These are phyloP conservation scores for Sebastiscus albofasciatus DNA, from an alignment of 2,797 vertebrate species.

Conservation along the genomic window DNA sequence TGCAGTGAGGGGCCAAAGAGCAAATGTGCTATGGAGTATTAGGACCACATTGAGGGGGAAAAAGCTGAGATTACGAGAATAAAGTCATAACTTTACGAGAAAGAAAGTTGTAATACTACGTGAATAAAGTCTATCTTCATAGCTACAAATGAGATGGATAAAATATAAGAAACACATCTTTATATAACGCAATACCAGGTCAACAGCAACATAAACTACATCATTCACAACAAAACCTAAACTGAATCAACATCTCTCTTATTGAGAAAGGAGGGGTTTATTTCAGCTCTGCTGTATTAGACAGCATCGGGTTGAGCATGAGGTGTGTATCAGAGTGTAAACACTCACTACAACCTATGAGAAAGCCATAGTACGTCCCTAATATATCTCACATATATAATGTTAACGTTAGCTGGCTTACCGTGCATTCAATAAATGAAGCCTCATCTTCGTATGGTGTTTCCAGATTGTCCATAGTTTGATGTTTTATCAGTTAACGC, in stretches of 20 bases:
- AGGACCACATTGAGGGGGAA: no score
- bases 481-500: background rate
- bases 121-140: no score
- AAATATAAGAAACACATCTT: background rate
- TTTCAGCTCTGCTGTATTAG: no score
- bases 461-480: conserved; percentile 73
- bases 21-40: no score
- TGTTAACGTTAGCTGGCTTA: conserved; percentile 34
- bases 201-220: background rate
- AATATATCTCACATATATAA: no score
- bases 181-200: background rate
- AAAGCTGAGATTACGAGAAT: no score
- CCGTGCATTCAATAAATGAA: conserved; percentile 76
- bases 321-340: background rate
- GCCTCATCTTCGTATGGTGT: conserved; percentile 79
- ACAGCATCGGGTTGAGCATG: no score
- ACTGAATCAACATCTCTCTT: no score
- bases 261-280: no score
- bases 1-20: no score
- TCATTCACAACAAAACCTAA: background rate
- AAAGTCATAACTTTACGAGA: no score
- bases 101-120: no score
- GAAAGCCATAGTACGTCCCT: background rate
- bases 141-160: background rate
- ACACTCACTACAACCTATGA: background rate